Conservation (phyloP, 2,888 invertebrate species). For the Rhagophthalmus giganteus region DNA sequence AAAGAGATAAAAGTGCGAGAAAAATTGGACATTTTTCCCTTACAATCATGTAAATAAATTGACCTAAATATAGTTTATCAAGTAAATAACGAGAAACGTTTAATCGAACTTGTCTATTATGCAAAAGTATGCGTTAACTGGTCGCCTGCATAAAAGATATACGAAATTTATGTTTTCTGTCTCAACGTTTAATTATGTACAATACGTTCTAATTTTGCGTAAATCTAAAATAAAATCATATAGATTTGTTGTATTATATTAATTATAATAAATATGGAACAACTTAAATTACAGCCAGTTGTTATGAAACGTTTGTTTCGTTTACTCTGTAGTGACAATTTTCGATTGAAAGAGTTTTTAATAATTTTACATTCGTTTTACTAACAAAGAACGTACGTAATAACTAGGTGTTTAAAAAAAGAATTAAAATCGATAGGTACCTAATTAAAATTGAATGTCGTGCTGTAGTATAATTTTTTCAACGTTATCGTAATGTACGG, state of each 20-base stretch:
- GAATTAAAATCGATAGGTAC: background rate
- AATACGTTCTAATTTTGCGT: constrained; percentile 49
- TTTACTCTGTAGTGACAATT: no score
- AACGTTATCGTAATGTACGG: constrained; percentile 10
- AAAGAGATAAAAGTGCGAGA: constrained; percentile 20
- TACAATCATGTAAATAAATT: constrained; percentile 49
- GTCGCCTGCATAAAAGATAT: constrained; percentile 17
- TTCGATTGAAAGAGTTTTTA: no score
- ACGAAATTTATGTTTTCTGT: constrained; percentile 30
- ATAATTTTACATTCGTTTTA: no score
- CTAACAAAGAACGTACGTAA: no score
- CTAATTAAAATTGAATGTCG: background rate
- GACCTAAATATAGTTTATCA: constrained; percentile 53
- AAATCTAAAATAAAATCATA: no score
- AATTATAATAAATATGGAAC: constrained; percentile 54
- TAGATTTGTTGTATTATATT: constrained; percentile 48
- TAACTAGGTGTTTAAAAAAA: no score
- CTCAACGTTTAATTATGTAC: constrained; percentile 29
- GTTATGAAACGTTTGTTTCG: no score
- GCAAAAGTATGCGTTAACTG: constrained; percentile 16
- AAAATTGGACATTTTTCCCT: constrained; percentile 36
- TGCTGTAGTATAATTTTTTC: constrained; percentile 1
- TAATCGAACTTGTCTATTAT: constrained; percentile 12
- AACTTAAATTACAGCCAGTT: constrained; percentile 50
- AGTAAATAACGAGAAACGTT: constrained; percentile 34